phyloP scores from a whole-genome alignment of 2,888 invertebrate genomes.

The Syritta pipiens region DNA sequence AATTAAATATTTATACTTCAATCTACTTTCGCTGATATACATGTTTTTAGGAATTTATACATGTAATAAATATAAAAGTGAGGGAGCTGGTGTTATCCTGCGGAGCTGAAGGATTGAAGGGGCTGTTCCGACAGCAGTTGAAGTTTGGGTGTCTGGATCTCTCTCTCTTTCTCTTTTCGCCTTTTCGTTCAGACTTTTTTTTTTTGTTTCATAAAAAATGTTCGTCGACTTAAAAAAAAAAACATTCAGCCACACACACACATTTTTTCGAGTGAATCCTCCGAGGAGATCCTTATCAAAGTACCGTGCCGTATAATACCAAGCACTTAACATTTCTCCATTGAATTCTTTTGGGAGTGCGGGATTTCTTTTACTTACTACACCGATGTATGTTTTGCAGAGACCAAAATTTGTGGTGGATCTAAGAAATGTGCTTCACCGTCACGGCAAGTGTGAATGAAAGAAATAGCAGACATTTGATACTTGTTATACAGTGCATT shows the following conservation, averaged over 20 bases:
- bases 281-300: conserved; percentile 61
- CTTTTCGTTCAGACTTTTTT: conserved; percentile 16
- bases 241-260: conserved; percentile 24
- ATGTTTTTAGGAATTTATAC: conserved; percentile 71
- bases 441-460: conserved; percentile 29
- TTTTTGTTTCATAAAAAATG: conserved; percentile 28
- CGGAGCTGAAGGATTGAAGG: conserved; percentile 61
- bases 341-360: conserved; percentile 57
- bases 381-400: conserved; percentile 24
- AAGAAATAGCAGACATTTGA: background rate
- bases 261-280: conserved; percentile 51
- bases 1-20: conserved; percentile 72
- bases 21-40: conserved; percentile 71
- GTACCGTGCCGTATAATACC: conserved; percentile 61
- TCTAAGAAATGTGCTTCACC: conserved; percentile 42
- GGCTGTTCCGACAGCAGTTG: conserved; percentile 24
- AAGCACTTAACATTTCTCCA: conserved; percentile 67
- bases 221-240: conserved; percentile 37
- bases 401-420: conserved; percentile 18
- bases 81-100: conserved; percentile 46
- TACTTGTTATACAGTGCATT: too few relatives aligned
- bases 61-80: conserved; percentile 72
- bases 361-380: conserved; percentile 29
- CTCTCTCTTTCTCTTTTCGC: too few relatives aligned
- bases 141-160: conserved; percentile 17